Conservation (phyloP, 2,888 invertebrate species). For the Ditula angustiorana region DNA sequence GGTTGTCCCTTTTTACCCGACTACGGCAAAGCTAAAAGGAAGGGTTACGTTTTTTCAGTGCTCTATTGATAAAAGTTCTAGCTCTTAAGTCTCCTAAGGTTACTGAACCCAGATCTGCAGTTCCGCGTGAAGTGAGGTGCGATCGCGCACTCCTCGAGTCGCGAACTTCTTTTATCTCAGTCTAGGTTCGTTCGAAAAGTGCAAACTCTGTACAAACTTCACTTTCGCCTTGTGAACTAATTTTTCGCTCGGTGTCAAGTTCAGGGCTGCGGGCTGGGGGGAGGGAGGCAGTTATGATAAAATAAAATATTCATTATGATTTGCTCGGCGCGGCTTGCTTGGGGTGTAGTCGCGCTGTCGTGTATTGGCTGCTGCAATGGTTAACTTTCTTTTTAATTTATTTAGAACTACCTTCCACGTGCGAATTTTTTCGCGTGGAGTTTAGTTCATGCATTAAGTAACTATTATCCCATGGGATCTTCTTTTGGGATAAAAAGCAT, state of each 20-base stretch:
- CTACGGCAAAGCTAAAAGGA: no score
- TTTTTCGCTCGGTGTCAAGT: slow-evolving; percentile 85
- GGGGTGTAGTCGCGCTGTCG: slow-evolving; percentile 48
- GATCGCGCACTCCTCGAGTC: slow-evolving; percentile 30
- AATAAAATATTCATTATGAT: slow-evolving; percentile 86
- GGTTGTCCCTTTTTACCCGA: background rate
- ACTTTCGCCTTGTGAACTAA: slow-evolving; percentile 85
- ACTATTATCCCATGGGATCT: no score
- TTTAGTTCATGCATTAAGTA: no score
- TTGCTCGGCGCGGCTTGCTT: slow-evolving; percentile 77
- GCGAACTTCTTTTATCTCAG: slow-evolving; percentile 80
- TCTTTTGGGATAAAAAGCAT: no score
- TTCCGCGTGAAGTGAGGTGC: no score
- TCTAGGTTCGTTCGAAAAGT: slow-evolving; percentile 81
- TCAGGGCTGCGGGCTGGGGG: slow-evolving; percentile 71
- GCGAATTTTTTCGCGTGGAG: no score
- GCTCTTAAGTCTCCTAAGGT: background rate
- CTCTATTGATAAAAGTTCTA: no score
- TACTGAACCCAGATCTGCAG: slow-evolving; percentile 23
- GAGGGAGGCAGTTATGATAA: slow-evolving; percentile 73
- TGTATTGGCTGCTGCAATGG: slow-evolving; percentile 37
- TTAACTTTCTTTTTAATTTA: background rate
- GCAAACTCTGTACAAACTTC: slow-evolving; percentile 83
- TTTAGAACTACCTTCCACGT: no score
- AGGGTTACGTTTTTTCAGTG: no score